Conservation (phyloP, 2,113 vertebrate genomes). For the Orcinus orca region DNA sequence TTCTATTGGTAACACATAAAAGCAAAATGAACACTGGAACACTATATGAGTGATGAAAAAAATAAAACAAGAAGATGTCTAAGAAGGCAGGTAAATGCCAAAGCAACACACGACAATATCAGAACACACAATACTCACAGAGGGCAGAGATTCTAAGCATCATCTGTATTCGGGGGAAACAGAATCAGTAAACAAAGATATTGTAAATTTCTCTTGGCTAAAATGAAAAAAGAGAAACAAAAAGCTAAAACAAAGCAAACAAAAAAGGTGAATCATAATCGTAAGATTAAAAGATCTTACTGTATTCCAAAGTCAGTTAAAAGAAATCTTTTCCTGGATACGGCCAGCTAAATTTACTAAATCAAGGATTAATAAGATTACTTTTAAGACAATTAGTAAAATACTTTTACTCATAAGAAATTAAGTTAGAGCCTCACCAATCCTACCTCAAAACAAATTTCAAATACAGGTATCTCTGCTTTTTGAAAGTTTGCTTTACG, state of each 20-base stretch:
- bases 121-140: not conserved
- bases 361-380: not conserved
- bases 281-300: not conserved
- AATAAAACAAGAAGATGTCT: not conserved
- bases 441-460: slow-evolving; percentile 19
- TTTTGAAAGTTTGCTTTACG: not conserved
- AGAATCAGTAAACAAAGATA: slow-evolving; percentile 2
- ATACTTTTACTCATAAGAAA: slow-evolving; percentile 17
- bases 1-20: not conserved
- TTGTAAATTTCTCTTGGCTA: not conserved
- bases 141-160: not conserved
- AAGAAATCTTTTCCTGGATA: not conserved
- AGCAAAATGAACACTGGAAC: not conserved
- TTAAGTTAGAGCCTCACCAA: not conserved
- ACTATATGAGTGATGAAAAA: not conserved
- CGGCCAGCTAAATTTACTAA: not conserved
- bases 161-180: not conserved
- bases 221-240: not conserved
- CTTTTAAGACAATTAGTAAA: not conserved
- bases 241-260: not conserved
- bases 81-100: not conserved
- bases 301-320: not conserved
- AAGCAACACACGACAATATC: not conserved
- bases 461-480: not conserved
- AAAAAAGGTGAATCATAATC: not conserved